Percentiles rank a stretch among this genome's conserved stretches.
Evolutionary conservation across 2,797 vertebrate species (phyloP).

Genomic region (Hybognathus amarus): DNA sequence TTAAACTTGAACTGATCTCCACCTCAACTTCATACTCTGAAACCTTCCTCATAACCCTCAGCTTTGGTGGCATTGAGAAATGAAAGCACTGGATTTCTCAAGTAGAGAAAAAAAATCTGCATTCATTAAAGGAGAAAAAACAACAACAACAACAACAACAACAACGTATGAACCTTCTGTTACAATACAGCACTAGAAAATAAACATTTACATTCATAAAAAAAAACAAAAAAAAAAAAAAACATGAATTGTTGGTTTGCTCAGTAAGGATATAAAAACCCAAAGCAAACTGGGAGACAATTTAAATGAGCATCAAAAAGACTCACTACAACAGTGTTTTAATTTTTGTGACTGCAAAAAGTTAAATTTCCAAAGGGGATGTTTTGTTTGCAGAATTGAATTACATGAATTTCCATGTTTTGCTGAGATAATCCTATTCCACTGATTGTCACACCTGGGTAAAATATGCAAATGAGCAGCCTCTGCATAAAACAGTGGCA

Average conservation of each 20-base stretch:
- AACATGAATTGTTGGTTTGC: neutral
- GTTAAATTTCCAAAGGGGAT: constrained; percentile 42
- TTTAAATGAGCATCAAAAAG: neutral
- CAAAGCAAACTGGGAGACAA: neutral
- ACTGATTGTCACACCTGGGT: constrained; percentile 64
- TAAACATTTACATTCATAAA: constrained; percentile 1
- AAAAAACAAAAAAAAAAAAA: too few species aligned
- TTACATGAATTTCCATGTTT: constrained; percentile 62
- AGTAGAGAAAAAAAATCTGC: neutral
- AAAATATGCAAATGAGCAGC: constrained; percentile 62
- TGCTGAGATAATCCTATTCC: constrained; percentile 57
- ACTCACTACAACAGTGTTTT: neutral
- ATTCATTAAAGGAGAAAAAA: neutral
- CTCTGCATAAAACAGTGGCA: constrained; percentile 48
- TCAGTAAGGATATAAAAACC: neutral
- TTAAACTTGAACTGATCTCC: neutral
- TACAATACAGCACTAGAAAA: neutral
- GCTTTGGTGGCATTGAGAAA: neutral
- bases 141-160: too few species aligned
- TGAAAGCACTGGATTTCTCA: neutral
- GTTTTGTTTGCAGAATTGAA: constrained; percentile 61
- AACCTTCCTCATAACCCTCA: neutral
- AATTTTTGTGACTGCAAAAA: neutral
- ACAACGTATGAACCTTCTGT: neutral
- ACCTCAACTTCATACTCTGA: neutral